Percentiles rank a stretch among this genome's conserved stretches.
These are phyloP conservation scores for Mellivora capensis DNA, from an alignment of 2,113 vertebrate species.

Conservation along the genomic window DNA sequence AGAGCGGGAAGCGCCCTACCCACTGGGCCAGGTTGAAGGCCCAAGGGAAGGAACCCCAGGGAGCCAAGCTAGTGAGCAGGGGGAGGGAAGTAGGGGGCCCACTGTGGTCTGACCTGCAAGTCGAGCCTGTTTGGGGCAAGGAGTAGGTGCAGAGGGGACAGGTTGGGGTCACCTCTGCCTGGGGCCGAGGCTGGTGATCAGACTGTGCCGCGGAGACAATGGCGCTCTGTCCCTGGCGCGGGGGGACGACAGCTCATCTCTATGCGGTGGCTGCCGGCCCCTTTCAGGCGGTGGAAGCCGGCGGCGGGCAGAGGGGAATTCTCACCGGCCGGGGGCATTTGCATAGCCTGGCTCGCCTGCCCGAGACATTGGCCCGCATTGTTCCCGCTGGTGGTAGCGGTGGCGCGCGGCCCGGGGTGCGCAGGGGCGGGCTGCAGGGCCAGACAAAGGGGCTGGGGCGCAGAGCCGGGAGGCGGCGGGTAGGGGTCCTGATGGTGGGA, in stretches of 20 bases:
- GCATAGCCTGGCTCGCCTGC: conserved; percentile 82
- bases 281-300: conserved; percentile 81
- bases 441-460: conserved; percentile 59
- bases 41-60: not conserved
- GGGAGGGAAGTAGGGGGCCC: not conserved
- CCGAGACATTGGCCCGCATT: conserved; percentile 83
- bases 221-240: conserved; percentile 79
- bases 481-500: not conserved
- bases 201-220: conserved; percentile 78
- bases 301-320: conserved; percentile 73
- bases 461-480: not conserved
- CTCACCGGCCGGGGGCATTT: conserved; percentile 80
- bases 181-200: conserved; percentile 56
- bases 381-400: conserved; percentile 65
- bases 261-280: conserved; percentile 80
- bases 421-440: conserved; percentile 29
- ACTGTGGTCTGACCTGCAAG: not conserved
- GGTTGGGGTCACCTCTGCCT: not conserved
- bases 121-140: not conserved
- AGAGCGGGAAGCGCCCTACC: not conserved
- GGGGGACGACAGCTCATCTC: conserved; percentile 81
- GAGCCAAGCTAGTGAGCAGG: not conserved
- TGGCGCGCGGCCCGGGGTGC: conserved; percentile 18
- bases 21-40: not conserved
- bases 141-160: not conserved